Evolutionary conservation across 2,113 vertebrate genomes (phyloP).

Genomic region (Nothoprocta pentlandii): DNA sequence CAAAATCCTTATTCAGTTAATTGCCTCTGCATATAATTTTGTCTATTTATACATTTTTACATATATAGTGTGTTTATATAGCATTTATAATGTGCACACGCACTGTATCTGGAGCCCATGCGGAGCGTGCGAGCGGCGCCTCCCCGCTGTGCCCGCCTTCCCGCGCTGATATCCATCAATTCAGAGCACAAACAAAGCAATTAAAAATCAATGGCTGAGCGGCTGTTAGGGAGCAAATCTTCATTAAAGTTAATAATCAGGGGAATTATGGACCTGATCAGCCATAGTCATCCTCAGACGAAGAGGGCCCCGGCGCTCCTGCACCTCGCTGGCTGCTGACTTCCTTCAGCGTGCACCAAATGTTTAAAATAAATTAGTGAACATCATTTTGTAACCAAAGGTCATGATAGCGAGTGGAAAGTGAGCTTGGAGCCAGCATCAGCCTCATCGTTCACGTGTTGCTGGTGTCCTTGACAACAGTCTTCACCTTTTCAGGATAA

Average conservation of each 20-base stretch:
- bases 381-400: not conserved
- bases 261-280: slow-evolving; percentile 45
- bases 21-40: not conserved
- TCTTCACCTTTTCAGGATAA: not conserved
- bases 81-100: too few species aligned
- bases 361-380: not conserved
- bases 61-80: too few species aligned
- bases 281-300: slow-evolving; percentile 19
- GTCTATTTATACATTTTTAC: too few species aligned
- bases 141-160: not conserved
- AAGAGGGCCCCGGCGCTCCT: slow-evolving; percentile 27
- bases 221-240: slow-evolving; percentile 40
- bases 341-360: not conserved
- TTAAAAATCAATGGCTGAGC: slow-evolving; percentile 56
- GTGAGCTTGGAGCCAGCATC: not conserved
- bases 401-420: not conserved
- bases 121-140: not conserved
- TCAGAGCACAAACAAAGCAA: slow-evolving; percentile 28
- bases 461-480: not conserved
- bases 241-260: slow-evolving; percentile 60
- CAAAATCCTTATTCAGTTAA: not conserved
- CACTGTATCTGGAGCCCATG: too few species aligned
- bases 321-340: slow-evolving; percentile 19
- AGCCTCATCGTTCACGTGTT: too few species aligned
- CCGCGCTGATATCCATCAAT: not conserved